A percentile compares a stretch with the other conserved stretches of the same genome.
phyloP scores from a whole-genome alignment of 2,888 invertebrate genomes.

The Trachelus tabidus region DNA sequence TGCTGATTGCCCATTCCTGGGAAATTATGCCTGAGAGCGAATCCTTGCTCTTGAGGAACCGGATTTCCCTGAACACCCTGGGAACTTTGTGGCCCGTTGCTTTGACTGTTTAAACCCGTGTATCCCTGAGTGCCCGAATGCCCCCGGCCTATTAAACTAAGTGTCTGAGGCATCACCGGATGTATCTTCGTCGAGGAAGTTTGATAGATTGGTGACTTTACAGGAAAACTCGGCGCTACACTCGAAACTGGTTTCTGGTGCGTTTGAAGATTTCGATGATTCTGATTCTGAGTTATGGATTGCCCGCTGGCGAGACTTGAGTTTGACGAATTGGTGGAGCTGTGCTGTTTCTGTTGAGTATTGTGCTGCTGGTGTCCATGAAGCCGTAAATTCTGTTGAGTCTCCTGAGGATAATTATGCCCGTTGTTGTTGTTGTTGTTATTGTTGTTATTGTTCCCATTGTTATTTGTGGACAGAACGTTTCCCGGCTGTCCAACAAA shows the following conservation, averaged over 20 bases:
- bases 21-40: constrained; percentile 38
- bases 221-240: constrained; percentile 81
- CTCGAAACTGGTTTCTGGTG: constrained; percentile 88
- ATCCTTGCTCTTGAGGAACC: constrained; percentile 13
- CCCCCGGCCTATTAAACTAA: constrained; percentile 65
- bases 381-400: constrained; percentile 67
- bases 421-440: constrained; percentile 61
- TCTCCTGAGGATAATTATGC: constrained; percentile 67
- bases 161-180: constrained; percentile 82
- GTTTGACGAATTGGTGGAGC: constrained; percentile 65
- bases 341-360: constrained; percentile 70
- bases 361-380: constrained; percentile 70
- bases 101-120: constrained; percentile 7
- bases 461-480: constrained; percentile 47
- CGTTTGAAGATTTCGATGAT: constrained; percentile 57
- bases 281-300: constrained; percentile 46
- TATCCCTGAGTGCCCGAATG: constrained; percentile 26
- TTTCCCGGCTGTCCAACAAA: constrained; percentile 33
- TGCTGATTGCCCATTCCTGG: constrained; percentile 24
- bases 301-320: constrained; percentile 60
- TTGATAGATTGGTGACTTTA: constrained; percentile 79
- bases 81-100: constrained; percentile 9
- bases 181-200: constrained; percentile 85
- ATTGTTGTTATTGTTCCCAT: constrained; percentile 37
- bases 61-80: neutral